These are phyloP conservation scores for Gortyna flavago DNA, from an alignment of 2,888 invertebrate genomes.

Conservation along the genomic window DNA sequence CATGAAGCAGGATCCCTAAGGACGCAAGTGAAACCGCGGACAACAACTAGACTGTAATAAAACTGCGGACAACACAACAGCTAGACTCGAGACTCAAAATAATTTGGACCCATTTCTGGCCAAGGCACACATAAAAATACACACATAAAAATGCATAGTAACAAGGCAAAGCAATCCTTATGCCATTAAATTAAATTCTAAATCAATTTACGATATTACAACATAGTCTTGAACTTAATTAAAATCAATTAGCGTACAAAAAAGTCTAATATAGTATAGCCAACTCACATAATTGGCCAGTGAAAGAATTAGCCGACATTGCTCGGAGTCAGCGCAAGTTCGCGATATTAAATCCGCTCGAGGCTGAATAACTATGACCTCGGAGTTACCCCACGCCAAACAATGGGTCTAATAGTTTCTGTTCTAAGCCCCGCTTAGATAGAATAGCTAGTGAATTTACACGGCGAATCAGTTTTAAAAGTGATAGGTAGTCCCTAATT, in stretches of 20 bases:
- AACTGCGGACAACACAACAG: neutral
- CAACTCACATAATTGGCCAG: slow-evolving; percentile 23
- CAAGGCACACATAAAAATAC: too few relatives aligned
- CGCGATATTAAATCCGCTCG: slow-evolving; percentile 39
- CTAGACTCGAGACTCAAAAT: neutral
- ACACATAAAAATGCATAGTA: too few relatives aligned
- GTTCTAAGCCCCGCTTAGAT: slow-evolving; percentile 25
- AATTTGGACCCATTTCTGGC: neutral
- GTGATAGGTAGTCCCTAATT: neutral
- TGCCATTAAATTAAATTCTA: neutral
- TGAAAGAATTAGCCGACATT: slow-evolving; percentile 40
- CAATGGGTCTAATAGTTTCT: slow-evolving; percentile 53
- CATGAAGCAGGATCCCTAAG: too few relatives aligned
- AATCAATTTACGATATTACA: neutral
- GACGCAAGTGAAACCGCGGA: neutral
- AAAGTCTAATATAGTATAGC: neutral
- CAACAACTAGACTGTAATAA: neutral
- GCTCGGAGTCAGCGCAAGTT: slow-evolving; percentile 25
- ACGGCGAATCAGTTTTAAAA: neutral
- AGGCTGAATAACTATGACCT: slow-evolving; percentile 55
- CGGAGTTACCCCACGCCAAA: slow-evolving; percentile 51
- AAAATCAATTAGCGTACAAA: slow-evolving; percentile 32
- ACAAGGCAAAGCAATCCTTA: neutral
- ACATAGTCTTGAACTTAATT: slow-evolving; percentile 14
- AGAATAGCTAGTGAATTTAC: slow-evolving; percentile 5